Evolutionary conservation across 2,888 invertebrate species (phyloP), one percentile per base, ranked within the genome.

Genomic region (Sphaerolaimus hirsutus): DNA sequence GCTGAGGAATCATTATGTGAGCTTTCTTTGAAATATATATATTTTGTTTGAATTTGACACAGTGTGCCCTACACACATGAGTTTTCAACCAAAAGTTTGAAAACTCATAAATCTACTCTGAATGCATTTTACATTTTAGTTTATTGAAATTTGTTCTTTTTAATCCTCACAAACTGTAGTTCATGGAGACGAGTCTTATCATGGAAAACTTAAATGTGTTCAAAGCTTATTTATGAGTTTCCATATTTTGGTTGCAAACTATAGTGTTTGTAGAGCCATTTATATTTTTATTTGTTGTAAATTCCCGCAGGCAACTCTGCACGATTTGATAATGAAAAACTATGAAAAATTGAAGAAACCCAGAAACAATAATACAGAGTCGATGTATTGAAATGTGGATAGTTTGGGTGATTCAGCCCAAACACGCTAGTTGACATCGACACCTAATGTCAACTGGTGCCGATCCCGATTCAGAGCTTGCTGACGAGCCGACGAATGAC

Each of bases 291-390:
- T 32, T 25, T 17, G 21, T 3, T 22, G 25, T 27, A 46, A 21
- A 42, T 40, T 44, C 45, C 22, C 61, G 29, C 54, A 69, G 69
- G 87, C 89, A 52, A 82, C 86, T 36, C 73, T 97, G 43, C 91
- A 93, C 66, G 93, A 97, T 68, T 79, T 93, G 64, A 87, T 97
- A 55, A 79, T 82, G 60, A 97, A 97, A 70, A 97, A 97, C 69
- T 70, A 91, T 64, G 93, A 93, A 68, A 97, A 97, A 70, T 87
- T 97, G 55, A 89, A 91, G 72, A 86, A 82, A 63, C 97, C 97
- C 4, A 77, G 93, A 54, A 80, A 83, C 42, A 79, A 79, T 43
- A 87, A 87, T 46, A 53, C 53, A 19, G 64, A 65, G 27, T 57
- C 58, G 47, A 61, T 66, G 60, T 66, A 65, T 50, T 66, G 49